Percentiles rank a stretch among this genome's conserved stretches.
Evolutionary conservation across 2,113 vertebrate genomes (phyloP).

Genomic region (Oplegnathus fasciatus): DNA sequence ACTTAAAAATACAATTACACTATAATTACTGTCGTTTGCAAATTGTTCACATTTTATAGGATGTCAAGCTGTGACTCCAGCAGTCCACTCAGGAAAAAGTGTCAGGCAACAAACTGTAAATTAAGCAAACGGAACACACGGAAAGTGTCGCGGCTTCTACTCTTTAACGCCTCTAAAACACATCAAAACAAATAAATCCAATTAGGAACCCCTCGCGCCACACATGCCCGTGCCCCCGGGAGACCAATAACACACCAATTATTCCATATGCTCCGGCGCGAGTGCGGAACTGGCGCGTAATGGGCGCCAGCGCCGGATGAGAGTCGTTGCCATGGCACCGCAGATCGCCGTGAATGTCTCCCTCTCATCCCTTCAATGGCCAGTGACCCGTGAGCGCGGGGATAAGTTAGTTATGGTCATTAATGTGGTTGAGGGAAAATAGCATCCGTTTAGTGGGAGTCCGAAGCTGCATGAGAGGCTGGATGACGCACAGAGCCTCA

Average conservation of each 20-base stretch:
- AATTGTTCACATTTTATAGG: conserved; percentile 3
- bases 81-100: conserved; percentile 6
- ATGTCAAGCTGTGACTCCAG: conserved; percentile 20
- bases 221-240: conserved; percentile 77
- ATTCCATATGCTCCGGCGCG: conserved; percentile 78
- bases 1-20: background rate
- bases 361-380: conserved; percentile 62
- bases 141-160: conserved; percentile 43
- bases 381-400: conserved; percentile 67
- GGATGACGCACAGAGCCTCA: conserved; percentile 32
- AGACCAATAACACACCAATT: conserved; percentile 84
- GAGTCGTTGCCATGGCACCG: conserved; percentile 78
- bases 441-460: conserved; percentile 50
- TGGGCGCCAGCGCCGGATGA: conserved; percentile 75
- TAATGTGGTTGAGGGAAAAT: conserved; percentile 64
- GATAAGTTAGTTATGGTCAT: conserved; percentile 78
- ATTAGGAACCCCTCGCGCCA: conserved; percentile 75
- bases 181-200: conserved; percentile 82
- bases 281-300: conserved; percentile 74
- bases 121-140: conserved; percentile 52
- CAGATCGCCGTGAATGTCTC: conserved; percentile 67
- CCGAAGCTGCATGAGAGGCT: background rate
- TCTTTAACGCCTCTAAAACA: conserved; percentile 72
- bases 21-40: conserved; percentile 20
- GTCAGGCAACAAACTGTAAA: conserved; percentile 46